These are phyloP conservation scores for Perognathus longimembris DNA, from an alignment of 2,113 vertebrate species.

Conservation along the genomic window DNA sequence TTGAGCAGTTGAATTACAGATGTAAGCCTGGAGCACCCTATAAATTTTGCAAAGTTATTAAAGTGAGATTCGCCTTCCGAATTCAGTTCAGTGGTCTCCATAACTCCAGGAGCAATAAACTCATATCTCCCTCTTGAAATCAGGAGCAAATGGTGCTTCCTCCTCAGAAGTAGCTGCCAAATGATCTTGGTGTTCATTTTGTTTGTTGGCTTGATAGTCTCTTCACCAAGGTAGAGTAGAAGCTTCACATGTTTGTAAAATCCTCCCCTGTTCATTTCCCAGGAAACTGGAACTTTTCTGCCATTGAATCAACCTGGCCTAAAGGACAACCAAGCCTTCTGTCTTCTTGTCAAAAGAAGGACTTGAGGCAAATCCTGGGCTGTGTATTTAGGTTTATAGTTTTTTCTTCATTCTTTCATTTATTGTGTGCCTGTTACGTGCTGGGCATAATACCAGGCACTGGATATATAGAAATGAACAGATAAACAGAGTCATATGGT, in stretches of 20 bases:
- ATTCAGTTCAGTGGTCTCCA: too few relatives aligned
- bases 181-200: too few relatives aligned
- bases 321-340: neutral
- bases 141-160: too few relatives aligned
- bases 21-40: too few relatives aligned
- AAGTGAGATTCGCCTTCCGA: too few relatives aligned
- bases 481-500: neutral
- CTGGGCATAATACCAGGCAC: neutral
- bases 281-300: neutral
- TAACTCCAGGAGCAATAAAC: too few relatives aligned
- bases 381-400: neutral
- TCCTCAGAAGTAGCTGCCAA: too few relatives aligned
- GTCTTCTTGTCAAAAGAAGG: neutral
- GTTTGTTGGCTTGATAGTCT: neutral
- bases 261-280: neutral
- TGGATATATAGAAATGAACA: neutral
- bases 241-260: neutral
- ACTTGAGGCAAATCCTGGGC: neutral
- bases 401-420: neutral
- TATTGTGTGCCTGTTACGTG: neutral
- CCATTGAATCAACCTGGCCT: neutral
- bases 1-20: too few relatives aligned
- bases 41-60: too few relatives aligned
- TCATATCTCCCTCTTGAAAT: too few relatives aligned
- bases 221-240: neutral